These are phyloP conservation scores for Pseudachorutes palmiensis DNA, from an alignment of 1,140 invertebrate genomes.

Conservation along the genomic window DNA sequence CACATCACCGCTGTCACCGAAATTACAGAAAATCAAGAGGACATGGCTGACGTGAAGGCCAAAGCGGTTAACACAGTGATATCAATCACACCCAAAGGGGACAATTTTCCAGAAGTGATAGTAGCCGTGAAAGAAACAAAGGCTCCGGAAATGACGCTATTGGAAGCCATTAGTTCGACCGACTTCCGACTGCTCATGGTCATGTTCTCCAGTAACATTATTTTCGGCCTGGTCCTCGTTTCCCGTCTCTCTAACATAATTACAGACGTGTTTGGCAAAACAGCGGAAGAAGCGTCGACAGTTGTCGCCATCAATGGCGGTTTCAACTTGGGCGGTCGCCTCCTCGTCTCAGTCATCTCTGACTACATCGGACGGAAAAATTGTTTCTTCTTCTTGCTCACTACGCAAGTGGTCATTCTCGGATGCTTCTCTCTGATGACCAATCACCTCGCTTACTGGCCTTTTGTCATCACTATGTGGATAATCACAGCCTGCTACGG, in stretches of 20 bases:
- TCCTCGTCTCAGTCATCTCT: conserved; percentile 24
- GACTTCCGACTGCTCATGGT: conserved; percentile 28
- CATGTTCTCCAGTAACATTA: conserved; percentile 26
- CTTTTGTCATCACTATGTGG: conserved; percentile 29
- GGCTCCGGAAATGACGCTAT: conserved; percentile 13
- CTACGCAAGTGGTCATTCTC: conserved; percentile 26
- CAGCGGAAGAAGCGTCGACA: conserved; percentile 27
- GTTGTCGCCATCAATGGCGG: conserved; percentile 33
- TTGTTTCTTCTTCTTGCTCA: conserved; percentile 27
- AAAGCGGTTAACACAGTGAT: no score
- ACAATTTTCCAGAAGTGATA: neutral
- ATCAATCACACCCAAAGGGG: no score
- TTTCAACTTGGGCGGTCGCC: conserved; percentile 31
- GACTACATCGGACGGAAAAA: conserved; percentile 34
- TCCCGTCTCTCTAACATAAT: conserved; percentile 32
- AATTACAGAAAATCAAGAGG: neutral
- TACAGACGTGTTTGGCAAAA: conserved; percentile 25
- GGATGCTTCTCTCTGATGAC: conserved; percentile 28
- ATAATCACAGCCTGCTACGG: conserved; percentile 30
- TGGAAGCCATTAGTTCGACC: conserved; percentile 24
- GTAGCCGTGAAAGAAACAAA: neutral
- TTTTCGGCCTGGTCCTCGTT: conserved; percentile 31
- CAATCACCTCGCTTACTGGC: conserved; percentile 22
- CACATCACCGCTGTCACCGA: neutral
- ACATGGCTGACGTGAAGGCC: no score